Conservation (phyloP, 2,888 invertebrate species). For the Lissonota sp. region DNA sequence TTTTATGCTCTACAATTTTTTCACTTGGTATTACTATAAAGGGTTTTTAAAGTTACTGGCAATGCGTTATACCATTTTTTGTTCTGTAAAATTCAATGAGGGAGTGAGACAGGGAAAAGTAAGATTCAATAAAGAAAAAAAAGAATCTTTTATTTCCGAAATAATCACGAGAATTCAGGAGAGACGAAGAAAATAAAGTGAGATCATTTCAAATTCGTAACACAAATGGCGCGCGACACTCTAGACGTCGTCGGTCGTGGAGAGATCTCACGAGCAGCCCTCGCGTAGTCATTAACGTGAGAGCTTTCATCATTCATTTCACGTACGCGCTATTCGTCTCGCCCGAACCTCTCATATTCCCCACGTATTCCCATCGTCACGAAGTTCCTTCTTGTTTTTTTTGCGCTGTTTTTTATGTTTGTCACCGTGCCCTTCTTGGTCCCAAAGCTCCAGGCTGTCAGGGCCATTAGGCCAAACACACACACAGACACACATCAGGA, state of each 20-base stretch:
- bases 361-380: not conserved
- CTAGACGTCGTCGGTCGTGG: constrained; percentile 15
- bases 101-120: too few species aligned
- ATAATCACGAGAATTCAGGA: not conserved
- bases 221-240: constrained; percentile 28
- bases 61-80: too few species aligned
- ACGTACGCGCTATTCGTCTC: constrained; percentile 61
- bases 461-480: constrained; percentile 41
- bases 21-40: too few species aligned
- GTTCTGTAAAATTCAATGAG: too few species aligned
- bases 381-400: constrained; percentile 31
- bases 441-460: constrained; percentile 30
- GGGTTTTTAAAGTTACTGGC: too few species aligned
- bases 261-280: constrained; percentile 3
- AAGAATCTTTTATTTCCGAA: not conserved
- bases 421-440: constrained; percentile 15
- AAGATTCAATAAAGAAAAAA: not conserved
- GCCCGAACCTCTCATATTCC: constrained; percentile 12
- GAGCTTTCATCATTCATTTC: constrained; percentile 59
- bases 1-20: too few species aligned
- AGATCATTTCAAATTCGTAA: constrained; percentile 56
- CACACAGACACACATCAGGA: not conserved
- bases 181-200: constrained; percentile 12
- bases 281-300: constrained; percentile 60
- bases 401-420: not conserved